Percentiles rank a stretch among this genome's conserved stretches.
These are phyloP conservation scores for Cynopterus brachyotis DNA, from an alignment of 2,113 vertebrate genomes.

Conservation along the genomic window DNA sequence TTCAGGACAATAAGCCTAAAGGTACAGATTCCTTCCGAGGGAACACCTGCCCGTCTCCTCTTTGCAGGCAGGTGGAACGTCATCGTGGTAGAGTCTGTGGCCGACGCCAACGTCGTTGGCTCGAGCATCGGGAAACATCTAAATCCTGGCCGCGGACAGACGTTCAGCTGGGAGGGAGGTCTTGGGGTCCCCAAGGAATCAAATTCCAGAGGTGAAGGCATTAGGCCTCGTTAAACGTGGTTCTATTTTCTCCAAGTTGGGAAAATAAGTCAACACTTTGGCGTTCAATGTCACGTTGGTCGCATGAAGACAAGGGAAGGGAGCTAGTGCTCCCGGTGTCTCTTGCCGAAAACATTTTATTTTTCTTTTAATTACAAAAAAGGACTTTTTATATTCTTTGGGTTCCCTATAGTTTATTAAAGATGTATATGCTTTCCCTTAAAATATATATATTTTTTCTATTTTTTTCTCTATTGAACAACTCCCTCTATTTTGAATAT, in stretches of 20 bases:
- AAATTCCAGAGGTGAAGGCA: too few species aligned
- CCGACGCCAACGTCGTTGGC: too few species aligned
- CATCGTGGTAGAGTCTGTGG: rapidly evolving
- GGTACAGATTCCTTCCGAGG: neutral
- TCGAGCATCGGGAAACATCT: neutral
- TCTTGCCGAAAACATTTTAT: neutral
- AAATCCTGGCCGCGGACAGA: too few species aligned
- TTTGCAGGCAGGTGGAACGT: neutral
- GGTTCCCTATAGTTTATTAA: neutral
- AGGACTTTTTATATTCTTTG: neutral
- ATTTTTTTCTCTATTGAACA: neutral
- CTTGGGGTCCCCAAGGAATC: too few species aligned
- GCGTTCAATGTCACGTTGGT: rapidly evolving
- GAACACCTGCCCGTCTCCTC: neutral
- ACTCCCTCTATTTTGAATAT: neutral
- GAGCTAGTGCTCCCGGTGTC: neutral
- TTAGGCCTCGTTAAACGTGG: neutral
- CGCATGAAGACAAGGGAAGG: rapidly evolving
- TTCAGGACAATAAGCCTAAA: neutral
- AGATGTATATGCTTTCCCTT: neutral
- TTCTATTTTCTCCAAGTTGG: neutral
- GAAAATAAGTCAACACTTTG: neutral
- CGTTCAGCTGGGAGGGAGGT: too few species aligned
- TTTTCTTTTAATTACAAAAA: neutral
- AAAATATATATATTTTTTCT: neutral